These are phyloP conservation scores for Drosophila demipolita DNA, from an alignment of 2,888 invertebrate species.

Conservation along the genomic window DNA sequence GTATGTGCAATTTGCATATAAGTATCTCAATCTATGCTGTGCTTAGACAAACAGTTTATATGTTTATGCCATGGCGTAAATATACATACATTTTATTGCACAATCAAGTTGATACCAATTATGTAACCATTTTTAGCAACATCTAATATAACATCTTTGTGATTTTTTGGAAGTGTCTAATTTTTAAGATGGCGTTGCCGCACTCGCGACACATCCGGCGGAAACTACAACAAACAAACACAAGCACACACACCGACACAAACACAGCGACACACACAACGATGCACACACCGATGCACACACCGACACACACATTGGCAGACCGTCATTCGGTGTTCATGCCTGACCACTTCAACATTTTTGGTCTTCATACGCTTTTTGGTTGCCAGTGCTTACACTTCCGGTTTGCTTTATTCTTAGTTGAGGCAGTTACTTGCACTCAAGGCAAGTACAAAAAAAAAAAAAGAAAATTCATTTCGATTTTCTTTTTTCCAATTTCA, in stretches of 20 bases:
- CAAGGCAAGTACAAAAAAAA: background rate
- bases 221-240: slow-evolving; percentile 38
- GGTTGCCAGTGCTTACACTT: slow-evolving; percentile 61
- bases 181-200: slow-evolving; percentile 39
- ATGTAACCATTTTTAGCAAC: background rate
- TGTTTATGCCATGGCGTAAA: background rate
- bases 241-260: slow-evolving; percentile 14
- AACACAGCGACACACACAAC: slow-evolving; percentile 13
- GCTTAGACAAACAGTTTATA: background rate
- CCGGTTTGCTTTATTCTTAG: slow-evolving; percentile 51
- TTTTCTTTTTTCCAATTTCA: slow-evolving; percentile 63
- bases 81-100: no score
- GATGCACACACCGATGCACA: background rate
- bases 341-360: slow-evolving; percentile 69
- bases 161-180: slow-evolving; percentile 6
- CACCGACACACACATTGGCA: slow-evolving; percentile 13
- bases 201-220: slow-evolving; percentile 64
- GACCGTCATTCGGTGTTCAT: slow-evolving; percentile 61
- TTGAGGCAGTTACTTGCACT: slow-evolving; percentile 32
- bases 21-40: background rate
- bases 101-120: background rate
- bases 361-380: slow-evolving; percentile 55
- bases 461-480: slow-evolving; percentile 58
- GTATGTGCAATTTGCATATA: slow-evolving; percentile 1
- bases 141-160: background rate